Base-by-base conservation (phyloP, 2,797 vertebrate species). In the Macropodus opercularis region DNA sequence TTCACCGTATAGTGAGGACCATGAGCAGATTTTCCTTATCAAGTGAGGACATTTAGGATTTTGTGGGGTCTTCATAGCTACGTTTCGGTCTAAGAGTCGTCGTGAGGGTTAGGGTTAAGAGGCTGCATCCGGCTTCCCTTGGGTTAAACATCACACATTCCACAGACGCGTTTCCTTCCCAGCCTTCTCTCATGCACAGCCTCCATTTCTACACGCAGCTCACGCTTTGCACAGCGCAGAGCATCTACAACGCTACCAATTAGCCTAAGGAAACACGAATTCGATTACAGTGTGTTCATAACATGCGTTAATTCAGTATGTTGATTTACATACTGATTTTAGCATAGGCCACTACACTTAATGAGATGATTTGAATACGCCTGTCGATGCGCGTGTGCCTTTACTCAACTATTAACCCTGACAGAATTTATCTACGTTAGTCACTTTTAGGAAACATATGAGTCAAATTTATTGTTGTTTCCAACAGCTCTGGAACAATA, bases 311-410 rank as follows among this genome's bases (percentile, higher is more conserved):
- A 63, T 42, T 63, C 29, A 63, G 69, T 46, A 60, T 22, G 55
- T 63, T 54, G 54, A 84, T 79, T 80, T 75, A 73, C 65, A 81
- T 66, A 41, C 47, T 29, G 63, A 83, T 79, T 81, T 73, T 52
- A 66, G 48, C 36, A 32, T 40, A 41, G 58, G 62, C 68, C 64
- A 74, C 66, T 70, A 49, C 62, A 69, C 49, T 62, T 82, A 80
- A 82, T 81, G 65, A 83, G 74, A 60, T 72, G 69, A 69, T 68
- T 78, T 79, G 56, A 71, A 72, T 83, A 76, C 77, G 71, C 75
- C 79, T 60, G 63, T 31, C 72, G 70, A 75, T 69, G 75, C 60
- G 63, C 48, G 54, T 64, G 63, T 54, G 60, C 80, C 69, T 48
- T 76, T 68, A 63, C 66, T 74, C 59, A 74, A 51, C 49, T 73